These are phyloP conservation scores for Aepyceros melampus DNA, from an alignment of 2,113 vertebrate species.

Conservation along the genomic window DNA sequence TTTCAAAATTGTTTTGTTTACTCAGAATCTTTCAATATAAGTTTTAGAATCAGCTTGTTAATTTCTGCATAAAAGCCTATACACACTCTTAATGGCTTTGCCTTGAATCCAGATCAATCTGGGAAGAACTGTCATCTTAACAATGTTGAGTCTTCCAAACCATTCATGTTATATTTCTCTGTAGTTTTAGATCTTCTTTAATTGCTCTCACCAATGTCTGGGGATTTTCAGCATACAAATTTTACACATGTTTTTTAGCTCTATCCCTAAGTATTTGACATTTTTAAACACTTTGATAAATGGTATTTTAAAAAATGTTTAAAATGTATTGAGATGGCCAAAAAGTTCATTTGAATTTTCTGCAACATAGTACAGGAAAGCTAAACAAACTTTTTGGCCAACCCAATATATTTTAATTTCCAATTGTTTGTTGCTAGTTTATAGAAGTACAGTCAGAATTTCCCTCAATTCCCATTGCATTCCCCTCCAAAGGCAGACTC, in stretches of 20 bases:
- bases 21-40: neutral
- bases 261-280: neutral
- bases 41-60: neutral
- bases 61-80: neutral
- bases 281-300: neutral
- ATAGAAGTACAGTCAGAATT: neutral
- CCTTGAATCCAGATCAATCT: neutral
- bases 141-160: neutral
- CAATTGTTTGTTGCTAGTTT: neutral
- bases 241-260: neutral
- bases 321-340: neutral
- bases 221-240: neutral
- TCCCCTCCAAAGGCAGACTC: neutral
- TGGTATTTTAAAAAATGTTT: neutral
- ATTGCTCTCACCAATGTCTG: neutral
- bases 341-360: neutral
- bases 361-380: neutral
- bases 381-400: neutral
- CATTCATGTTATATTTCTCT: neutral
- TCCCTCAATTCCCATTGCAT: neutral
- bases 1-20: neutral
- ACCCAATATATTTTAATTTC: neutral
- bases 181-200: neutral
- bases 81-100: neutral
- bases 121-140: neutral